A percentile compares a stretch with the other conserved stretches of the same genome.
These are phyloP conservation scores for Ochropleura leucogaster DNA, from an alignment of 2,888 invertebrate species.

Conservation along the genomic window DNA sequence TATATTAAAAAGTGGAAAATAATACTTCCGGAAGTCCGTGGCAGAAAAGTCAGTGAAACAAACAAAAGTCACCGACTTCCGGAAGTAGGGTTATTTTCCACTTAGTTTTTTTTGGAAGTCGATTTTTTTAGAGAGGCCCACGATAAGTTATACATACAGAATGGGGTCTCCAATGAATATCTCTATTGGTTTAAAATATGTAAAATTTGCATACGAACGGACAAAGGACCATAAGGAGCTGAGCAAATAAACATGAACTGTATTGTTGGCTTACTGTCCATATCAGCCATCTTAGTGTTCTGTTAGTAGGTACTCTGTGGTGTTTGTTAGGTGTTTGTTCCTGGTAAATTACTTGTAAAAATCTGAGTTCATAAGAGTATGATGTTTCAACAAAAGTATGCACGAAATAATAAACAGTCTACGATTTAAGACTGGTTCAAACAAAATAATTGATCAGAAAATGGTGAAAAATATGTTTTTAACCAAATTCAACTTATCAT, in stretches of 20 bases:
- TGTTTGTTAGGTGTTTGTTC: slow-evolving; percentile 72
- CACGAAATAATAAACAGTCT: not conserved
- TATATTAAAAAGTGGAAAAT: too few species aligned
- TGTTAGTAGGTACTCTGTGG: slow-evolving; percentile 32
- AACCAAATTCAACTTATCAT: not conserved
- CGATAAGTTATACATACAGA: not conserved
- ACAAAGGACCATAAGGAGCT: slow-evolving; percentile 35
- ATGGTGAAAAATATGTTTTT: not conserved
- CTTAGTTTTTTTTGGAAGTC: too few species aligned
- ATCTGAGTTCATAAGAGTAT: slow-evolving; percentile 14
- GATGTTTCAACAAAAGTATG: slow-evolving; percentile 20
- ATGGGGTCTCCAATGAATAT: not conserved
- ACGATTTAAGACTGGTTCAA: not conserved
- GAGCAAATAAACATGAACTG: slow-evolving; percentile 28
- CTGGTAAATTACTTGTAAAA: slow-evolving; percentile 57
- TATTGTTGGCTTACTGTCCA: slow-evolving; percentile 34
- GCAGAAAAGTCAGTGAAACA: too few species aligned
- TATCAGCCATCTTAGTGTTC: slow-evolving; percentile 22
- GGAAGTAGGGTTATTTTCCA: too few species aligned
- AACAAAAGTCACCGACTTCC: too few species aligned
- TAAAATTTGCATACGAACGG: slow-evolving; percentile 12
- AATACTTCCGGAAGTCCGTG: too few species aligned
- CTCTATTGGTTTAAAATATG: not conserved
- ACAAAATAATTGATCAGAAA: not conserved
- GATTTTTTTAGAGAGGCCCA: not conserved